A percentile compares a stretch with the other conserved stretches of the same genome.
phyloP scores from a whole-genome alignment of 1,140 invertebrate genomes.

The Cotesia chilonis region DNA sequence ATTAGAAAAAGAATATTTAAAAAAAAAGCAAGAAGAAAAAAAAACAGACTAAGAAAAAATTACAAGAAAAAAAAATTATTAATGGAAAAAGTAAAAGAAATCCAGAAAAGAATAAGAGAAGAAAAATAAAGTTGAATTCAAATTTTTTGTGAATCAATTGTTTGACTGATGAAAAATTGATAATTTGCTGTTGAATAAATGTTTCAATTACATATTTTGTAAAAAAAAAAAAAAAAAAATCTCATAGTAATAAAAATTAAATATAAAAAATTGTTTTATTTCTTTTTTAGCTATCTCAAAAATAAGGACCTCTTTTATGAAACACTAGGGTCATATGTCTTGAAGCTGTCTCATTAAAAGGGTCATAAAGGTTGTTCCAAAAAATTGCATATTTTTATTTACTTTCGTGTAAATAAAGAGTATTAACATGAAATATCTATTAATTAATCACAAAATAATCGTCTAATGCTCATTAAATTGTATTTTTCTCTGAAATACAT shows the following conservation, averaged over 20 bases:
- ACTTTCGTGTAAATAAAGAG: background rate
- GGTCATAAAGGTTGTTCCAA: background rate
- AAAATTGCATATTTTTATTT: background rate
- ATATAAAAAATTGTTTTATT: background rate
- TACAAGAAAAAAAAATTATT: background rate
- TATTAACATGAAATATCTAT: background rate
- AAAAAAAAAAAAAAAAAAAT: background rate
- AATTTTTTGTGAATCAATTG: background rate
- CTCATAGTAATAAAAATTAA: background rate
- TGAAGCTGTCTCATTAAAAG: background rate
- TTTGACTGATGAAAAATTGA: background rate
- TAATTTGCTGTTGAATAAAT: background rate
- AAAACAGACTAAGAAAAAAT: background rate
- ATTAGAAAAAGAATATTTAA: background rate
- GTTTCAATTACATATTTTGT: background rate
- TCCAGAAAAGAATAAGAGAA: slow-evolving; percentile 1
- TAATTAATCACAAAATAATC: background rate
- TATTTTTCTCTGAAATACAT: background rate
- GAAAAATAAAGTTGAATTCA: background rate
- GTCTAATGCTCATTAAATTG: background rate
- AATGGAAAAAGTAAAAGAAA: background rate
- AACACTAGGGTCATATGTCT: background rate
- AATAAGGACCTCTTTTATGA: background rate
- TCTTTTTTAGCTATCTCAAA: background rate
- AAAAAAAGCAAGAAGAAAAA: slow-evolving; percentile 7